Base-by-base conservation (phyloP, 2,888 invertebrate species). In the Harpalus rubripes region DNA sequence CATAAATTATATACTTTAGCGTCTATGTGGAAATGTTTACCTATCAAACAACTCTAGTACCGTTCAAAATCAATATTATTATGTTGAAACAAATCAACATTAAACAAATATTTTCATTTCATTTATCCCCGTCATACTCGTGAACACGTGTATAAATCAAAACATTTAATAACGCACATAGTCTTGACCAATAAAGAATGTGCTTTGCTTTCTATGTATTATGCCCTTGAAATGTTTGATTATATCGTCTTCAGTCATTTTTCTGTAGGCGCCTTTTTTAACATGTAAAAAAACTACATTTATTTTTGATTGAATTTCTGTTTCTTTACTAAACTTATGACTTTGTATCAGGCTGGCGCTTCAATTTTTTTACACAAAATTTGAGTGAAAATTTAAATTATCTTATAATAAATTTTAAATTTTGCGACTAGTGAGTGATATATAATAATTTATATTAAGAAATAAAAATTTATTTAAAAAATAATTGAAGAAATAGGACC, bases 71-170 rank as follows among this genome's bases (percentile, higher is more conserved):
- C 44, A 52, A 52, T 52, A 52, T 52, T 52, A 52, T 52, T 52
- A 52, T 52, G 44, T 52, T 52, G 44, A 2, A 52, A 52, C 44
- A 52, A 52, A 52, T 52, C 44, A 52, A 52, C 44, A 52, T 52
- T 52, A 52, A 52, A 52, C 44, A 52, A 52, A 52, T 52, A 52
- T 52, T 52, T 52, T 52, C 44, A 52, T 52, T 52, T 52, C 44
- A 52, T 52, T 52, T 52, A 52, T 44, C 44, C 44, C 6, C 12
- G 1, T 52, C 44, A 52, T 52, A 52, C 44, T 12, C 44, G 44
- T 52, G 44, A 8, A 52, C 44, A 52, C 44, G 44, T 52, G 44
- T 52, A 52, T 12, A 52, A 52, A 52, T 52, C 44, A 52, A 12
- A 52, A 52, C 44, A 52, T 52, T 12, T 12, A 52, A 52, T 52